These are phyloP conservation scores for Drosophila nr. perissopoda DNA, from an alignment of 2,888 invertebrate species.

Conservation along the genomic window DNA sequence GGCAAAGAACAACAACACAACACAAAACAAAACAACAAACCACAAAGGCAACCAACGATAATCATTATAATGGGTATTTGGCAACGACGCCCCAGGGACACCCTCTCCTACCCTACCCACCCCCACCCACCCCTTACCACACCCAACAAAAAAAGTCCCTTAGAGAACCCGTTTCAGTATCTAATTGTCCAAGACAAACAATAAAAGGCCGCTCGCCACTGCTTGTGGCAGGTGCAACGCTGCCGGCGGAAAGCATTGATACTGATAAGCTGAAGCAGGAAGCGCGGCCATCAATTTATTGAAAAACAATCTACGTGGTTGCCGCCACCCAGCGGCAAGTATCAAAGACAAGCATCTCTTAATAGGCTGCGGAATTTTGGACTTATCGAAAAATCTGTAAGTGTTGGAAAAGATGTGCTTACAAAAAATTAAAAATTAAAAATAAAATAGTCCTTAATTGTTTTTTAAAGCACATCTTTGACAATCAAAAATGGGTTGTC, in stretches of 20 bases:
- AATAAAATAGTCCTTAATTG: neutral
- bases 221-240: slow-evolving; percentile 51
- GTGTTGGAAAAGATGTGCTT: neutral
- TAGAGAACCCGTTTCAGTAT: slow-evolving; percentile 41
- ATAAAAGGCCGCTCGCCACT: slow-evolving; percentile 4
- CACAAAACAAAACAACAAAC: slow-evolving; percentile 29
- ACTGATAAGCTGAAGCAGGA: slow-evolving; percentile 33
- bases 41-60: slow-evolving; percentile 73
- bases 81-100: slow-evolving; percentile 72
- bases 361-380: slow-evolving; percentile 14
- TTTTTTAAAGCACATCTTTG: too few relatives aligned
- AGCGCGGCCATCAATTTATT: slow-evolving; percentile 61
- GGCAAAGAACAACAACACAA: slow-evolving; percentile 1
- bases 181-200: slow-evolving; percentile 61
- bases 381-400: slow-evolving; percentile 30
- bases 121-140: neutral
- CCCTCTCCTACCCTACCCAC: neutral
- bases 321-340: neutral
- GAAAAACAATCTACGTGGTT: slow-evolving; percentile 61
- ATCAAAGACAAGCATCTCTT: slow-evolving; percentile 10
- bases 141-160: neutral
- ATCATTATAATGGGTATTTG: slow-evolving; percentile 74
- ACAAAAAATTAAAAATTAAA: neutral
- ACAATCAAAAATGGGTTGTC: too few relatives aligned
- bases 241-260: slow-evolving; percentile 38